A percentile compares a stretch with the other conserved stretches of the same genome.
Conservation (phyloP, 2,888 invertebrate genomes). For the Slavum lentiscoides region DNA sequence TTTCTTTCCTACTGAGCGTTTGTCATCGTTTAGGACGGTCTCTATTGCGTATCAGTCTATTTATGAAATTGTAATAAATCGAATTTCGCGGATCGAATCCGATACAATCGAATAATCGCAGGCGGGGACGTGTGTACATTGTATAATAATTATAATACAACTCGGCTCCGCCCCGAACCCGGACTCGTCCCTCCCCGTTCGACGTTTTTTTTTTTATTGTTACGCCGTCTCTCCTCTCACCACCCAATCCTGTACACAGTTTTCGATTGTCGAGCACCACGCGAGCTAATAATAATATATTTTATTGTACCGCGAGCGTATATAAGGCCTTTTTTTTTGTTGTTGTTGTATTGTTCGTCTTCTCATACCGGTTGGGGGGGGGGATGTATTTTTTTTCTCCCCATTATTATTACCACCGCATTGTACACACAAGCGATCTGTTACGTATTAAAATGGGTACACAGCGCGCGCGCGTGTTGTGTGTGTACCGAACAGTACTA, state of each 20-base stretch:
- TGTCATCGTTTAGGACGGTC: no score
- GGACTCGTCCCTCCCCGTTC: neutral
- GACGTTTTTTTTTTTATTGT: neutral
- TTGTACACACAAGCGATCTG: neutral
- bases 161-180: slow-evolving; percentile 19
- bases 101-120: neutral
- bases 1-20: no score
- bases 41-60: no score
- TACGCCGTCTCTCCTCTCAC: neutral
- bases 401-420: slow-evolving; percentile 13
- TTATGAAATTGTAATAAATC: no score
- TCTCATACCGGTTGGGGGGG: neutral
- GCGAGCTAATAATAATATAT: neutral
- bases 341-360: slow-evolving; percentile 46
- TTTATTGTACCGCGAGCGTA: no score
- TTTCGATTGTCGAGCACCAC: slow-evolving; percentile 26
- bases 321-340: slow-evolving; percentile 1
- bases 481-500: neutral
- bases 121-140: neutral
- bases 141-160: neutral
- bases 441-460: neutral
- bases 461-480: neutral
- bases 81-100: neutral
- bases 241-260: neutral
- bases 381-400: neutral